Conservation (phyloP, 2,797 vertebrate genomes). For the Enteromius treurensis region DNA sequence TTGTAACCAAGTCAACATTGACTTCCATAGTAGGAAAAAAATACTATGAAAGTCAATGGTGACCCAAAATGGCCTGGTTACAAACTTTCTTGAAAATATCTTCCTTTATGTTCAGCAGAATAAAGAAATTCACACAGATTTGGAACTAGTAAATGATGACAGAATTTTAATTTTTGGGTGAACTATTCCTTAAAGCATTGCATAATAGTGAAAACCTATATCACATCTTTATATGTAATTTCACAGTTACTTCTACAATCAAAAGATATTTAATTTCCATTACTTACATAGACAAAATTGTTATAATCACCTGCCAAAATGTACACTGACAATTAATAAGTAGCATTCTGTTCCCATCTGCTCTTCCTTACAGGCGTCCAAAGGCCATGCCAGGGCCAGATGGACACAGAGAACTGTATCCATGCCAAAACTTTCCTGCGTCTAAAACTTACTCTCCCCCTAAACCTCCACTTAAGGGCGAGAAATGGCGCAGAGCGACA, state of each 20-base stretch:
- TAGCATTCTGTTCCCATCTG: conserved; percentile 6
- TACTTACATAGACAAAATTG: background rate
- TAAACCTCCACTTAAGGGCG: conserved; percentile 43
- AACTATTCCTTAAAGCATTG: background rate
- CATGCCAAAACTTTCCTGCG: conserved; percentile 26
- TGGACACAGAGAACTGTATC: conserved; percentile 38
- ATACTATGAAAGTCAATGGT: no score
- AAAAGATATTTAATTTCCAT: background rate
- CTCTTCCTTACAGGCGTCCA: conserved; percentile 16
- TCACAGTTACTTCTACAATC: background rate
- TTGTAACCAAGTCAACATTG: no score
- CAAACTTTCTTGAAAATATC: no score
- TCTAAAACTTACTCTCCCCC: conserved; percentile 44
- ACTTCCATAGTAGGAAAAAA: no score
- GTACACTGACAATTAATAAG: background rate
- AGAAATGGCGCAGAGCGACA: conserved; percentile 12
- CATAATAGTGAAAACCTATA: background rate
- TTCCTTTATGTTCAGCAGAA: no score
- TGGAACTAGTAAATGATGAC: no score
- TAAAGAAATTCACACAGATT: no score
- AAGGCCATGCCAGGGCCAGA: conserved; percentile 22
- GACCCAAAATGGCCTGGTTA: no score
- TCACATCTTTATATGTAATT: background rate
- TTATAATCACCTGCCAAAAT: background rate
- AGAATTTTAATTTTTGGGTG: no score